phyloP scores from a whole-genome alignment of 92 coral and sea anemone genomes.

The Chrysogorgia sp. region DNA sequence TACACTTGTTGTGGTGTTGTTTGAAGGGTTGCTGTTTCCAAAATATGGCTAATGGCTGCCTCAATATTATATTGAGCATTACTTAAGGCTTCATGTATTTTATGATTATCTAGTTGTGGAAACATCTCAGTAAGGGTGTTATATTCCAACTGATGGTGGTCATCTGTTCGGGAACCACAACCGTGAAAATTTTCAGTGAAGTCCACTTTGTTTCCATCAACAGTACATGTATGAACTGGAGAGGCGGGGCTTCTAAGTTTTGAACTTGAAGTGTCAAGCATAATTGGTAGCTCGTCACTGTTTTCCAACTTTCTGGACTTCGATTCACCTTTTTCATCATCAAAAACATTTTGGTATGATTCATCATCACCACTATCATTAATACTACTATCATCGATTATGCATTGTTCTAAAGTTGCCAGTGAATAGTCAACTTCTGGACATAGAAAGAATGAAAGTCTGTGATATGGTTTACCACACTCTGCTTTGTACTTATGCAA shows the following conservation, averaged over 20 bases:
- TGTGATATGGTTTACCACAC: conserved; percentile 51
- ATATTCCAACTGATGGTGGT: conserved; percentile 22
- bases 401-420: conserved; percentile 25
- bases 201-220: conserved; percentile 1
- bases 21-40: conserved; percentile 32
- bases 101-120: conserved; percentile 48
- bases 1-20: conserved; percentile 47
- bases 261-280: conserved; percentile 19
- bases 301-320: conserved; percentile 25
- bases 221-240: not conserved
- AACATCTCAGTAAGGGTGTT: conserved; percentile 50
- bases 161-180: conserved; percentile 20
- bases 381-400: not conserved
- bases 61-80: conserved; percentile 41
- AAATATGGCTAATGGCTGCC: conserved; percentile 41
- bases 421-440: conserved; percentile 31
- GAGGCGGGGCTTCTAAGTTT: not conserved
- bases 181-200: conserved; percentile 9
- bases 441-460: conserved; percentile 35
- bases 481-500: conserved; percentile 48
- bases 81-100: conserved; percentile 38
- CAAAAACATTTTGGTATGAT: not conserved
- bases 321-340: not conserved
- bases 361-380: conserved; percentile 15
- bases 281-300: conserved; percentile 20